Base-by-base conservation (phyloP, 2,113 vertebrate genomes). In the Sturnira hondurensis region DNA sequence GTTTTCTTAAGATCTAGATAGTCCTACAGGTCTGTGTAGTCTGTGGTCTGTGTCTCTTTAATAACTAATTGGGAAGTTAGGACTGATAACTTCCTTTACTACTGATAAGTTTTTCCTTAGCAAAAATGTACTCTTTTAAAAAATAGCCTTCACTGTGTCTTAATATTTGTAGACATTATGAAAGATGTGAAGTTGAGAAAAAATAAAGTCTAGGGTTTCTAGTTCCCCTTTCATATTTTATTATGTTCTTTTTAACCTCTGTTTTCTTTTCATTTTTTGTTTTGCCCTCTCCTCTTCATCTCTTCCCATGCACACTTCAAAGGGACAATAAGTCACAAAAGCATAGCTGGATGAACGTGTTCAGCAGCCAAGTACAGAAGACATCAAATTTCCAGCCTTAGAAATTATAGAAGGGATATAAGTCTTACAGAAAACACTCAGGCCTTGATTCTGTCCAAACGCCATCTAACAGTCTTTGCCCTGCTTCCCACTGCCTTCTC, bases 261-360 rank as follows among this genome's bases (percentile, higher is more conserved):
- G 15, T 22, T 89, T 86, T 89, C 14, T 20, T 38, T 83, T 90
- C 22, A 56, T 36, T 2, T 41, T 68, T 50, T 47, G 43, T 86
- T 45, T 31, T 45, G 38, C 16, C 45, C 8, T 78, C n/a, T 22
- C 47, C n/a, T 85, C 45, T 36, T 67, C 19, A 78, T 2, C 7
- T 85, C 41, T 70, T 91, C n/a, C 67, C 3, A 31, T 45, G 70
- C 24, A 54, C 19, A 67, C 61, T 78, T 85, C 43, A 81, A 78
- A 86, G 54, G 36, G 13, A 94, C 91, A 96, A 67, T 43, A 94
- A 89, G 17, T 38, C 80, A 81, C 80, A 82, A 86, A 86, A 80
- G n/a, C 91, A 76, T 5, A 91, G 14, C 54, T 84, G 28, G n/a
- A 43, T 65, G 26, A 7, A 80, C 71, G 16, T 88, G 47, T 33